These are phyloP conservation scores for Sinosuthora webbiana DNA, from an alignment of 2,113 vertebrate genomes.

Conservation along the genomic window DNA sequence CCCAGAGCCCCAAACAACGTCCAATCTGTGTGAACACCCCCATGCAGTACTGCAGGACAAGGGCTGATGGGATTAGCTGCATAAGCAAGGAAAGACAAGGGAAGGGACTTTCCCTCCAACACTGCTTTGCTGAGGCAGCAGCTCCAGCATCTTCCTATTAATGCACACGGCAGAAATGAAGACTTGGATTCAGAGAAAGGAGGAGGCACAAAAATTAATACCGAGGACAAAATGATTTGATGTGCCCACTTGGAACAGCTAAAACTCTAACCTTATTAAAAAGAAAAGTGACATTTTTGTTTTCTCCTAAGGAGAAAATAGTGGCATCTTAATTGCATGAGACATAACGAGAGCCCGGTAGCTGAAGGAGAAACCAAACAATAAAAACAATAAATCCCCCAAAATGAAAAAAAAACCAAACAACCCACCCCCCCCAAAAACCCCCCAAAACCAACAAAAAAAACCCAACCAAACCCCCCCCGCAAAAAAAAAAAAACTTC, in stretches of 20 bases:
- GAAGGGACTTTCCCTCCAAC: neutral
- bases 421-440: too few species aligned
- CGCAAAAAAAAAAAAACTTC: too few species aligned
- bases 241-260: neutral
- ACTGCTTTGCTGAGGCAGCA: neutral
- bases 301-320: neutral
- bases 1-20: neutral
- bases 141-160: neutral
- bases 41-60: neutral
- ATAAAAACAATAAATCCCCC: neutral
- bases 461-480: too few species aligned
- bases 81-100: neutral
- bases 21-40: neutral
- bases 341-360: neutral
- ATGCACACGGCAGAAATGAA: neutral
- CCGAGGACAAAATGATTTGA: neutral
- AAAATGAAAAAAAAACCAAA: neutral
- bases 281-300: neutral
- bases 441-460: too few species aligned
- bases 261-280: neutral
- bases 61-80: neutral
- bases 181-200: neutral
- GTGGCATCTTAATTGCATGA: neutral
- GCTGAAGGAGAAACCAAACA: neutral
- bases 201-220: neutral